A percentile compares a stretch with the other conserved stretches of the same genome.
Conservation (phyloP, 2,113 vertebrate species). For the Verasper variegatus region DNA sequence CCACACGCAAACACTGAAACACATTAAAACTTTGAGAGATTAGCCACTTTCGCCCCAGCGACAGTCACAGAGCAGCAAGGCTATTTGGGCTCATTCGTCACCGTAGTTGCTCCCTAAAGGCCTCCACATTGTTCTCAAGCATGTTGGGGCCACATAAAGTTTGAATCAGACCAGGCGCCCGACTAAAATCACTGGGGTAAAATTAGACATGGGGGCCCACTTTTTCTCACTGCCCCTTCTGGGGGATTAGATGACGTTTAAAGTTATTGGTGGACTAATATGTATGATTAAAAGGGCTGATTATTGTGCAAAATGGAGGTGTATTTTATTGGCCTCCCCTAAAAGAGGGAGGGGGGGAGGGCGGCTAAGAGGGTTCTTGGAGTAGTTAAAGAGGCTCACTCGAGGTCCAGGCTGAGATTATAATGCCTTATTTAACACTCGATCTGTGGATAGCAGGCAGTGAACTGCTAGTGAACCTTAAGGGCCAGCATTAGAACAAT, state of each 20-base stretch:
- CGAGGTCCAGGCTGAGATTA: conserved; percentile 66
- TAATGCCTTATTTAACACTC: conserved; percentile 79
- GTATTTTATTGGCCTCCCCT: conserved; percentile 68
- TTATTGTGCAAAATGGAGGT: conserved; percentile 70
- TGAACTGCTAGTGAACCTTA: conserved; percentile 79
- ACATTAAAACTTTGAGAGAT: conserved; percentile 64
- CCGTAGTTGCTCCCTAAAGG: conserved; percentile 60
- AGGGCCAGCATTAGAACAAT: conserved; percentile 59
- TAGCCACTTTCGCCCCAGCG: conserved; percentile 51
- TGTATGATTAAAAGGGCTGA: conserved; percentile 77
- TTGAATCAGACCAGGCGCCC: conserved; percentile 77
- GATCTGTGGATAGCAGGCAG: conserved; percentile 70
- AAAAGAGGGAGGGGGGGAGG: conserved; percentile 34
- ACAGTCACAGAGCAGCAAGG: conserved; percentile 62
- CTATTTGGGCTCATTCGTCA: conserved; percentile 74
- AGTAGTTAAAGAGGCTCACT: conserved; percentile 59
- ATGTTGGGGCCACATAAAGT: conserved; percentile 67
- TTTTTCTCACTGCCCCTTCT: conserved; percentile 69
- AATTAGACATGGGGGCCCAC: conserved; percentile 70
- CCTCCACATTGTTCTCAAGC: conserved; percentile 62
- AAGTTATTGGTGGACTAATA: conserved; percentile 79
- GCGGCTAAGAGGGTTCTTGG: conserved; percentile 17
- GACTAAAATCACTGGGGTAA: conserved; percentile 72
- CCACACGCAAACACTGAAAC: conserved; percentile 44
- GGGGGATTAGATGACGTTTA: conserved; percentile 81